Base-by-base conservation (phyloP, 2,797 vertebrate species). In the Spondyliosoma cantharus region DNA sequence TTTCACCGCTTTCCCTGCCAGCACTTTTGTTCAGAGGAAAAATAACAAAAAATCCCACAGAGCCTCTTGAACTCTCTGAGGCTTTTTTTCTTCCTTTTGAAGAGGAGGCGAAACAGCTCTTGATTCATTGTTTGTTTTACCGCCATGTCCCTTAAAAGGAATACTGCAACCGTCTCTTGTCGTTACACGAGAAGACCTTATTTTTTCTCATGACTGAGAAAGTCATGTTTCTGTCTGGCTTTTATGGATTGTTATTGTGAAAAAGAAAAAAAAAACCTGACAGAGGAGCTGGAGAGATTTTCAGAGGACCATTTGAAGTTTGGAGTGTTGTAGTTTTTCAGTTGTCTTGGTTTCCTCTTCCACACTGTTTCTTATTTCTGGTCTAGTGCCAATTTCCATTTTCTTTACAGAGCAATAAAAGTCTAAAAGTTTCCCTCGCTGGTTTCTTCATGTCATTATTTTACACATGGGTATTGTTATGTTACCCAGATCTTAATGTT, bases 51-150 rank as follows among this genome's bases (percentile, higher is more conserved):
- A 92, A 92, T 94, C 93, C 93, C 93, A 92, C 92, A 89, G 91
- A 93, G 91, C 88, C 91, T 91, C 92, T 92, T 93, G 90, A 94
- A 94, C 90, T 93, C 87, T 92, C 89, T 29, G 65, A 90, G 89
- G 91, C 83, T 92, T 91, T 91, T 91, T 87, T 88, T 76, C 67
- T 84, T 83, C 78, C 83, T 90, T 92, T 92, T 91, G 89, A 93
- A 91, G 90, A 90, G 84, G 74, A 91, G 91, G 89, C 73, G 67
- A 94, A 94, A 89, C 89, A 73, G 87, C 88, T 89, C 89, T 90
- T 93, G 91, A 93, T 93, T 93, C 91, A 90, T 90, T 92, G 90
- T 94, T 93, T 93, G 88, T 93, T 93, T 93, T 93, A 93, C 87
- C 87, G 90, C 87, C 87, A 69, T 92, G 90, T 92, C 89, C 91